These are phyloP conservation scores for Seladonia tumulorum DNA, from an alignment of 2,888 invertebrate species.

Conservation along the genomic window DNA sequence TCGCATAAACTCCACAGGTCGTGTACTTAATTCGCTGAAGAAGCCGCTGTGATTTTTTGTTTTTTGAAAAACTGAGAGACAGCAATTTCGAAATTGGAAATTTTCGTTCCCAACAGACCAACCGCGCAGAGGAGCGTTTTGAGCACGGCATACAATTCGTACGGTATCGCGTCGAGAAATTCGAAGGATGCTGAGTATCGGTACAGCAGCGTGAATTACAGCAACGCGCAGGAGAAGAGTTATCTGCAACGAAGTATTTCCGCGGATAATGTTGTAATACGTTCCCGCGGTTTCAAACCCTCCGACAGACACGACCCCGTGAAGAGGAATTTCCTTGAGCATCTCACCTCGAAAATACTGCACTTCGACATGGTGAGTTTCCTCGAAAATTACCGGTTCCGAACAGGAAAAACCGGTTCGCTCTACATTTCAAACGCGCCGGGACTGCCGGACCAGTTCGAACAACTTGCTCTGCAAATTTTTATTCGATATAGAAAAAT, in stretches of 20 bases:
- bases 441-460: neutral
- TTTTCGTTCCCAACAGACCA: conserved; percentile 65
- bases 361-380: conserved; percentile 90
- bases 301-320: conserved; percentile 93
- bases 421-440: neutral
- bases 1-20: neutral
- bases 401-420: conserved; percentile 7
- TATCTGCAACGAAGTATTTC: conserved; percentile 80
- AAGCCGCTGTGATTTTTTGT: neutral
- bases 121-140: conserved; percentile 72
- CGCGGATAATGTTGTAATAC: conserved; percentile 83
- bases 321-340: conserved; percentile 92
- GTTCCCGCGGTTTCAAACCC: conserved; percentile 91
- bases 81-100: neutral
- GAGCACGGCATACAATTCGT: conserved; percentile 69
- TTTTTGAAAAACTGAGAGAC: neutral
- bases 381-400: neutral
- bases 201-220: conserved; percentile 67
- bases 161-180: conserved; percentile 55
- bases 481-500: neutral
- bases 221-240: conserved; percentile 62
- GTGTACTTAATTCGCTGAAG: neutral
- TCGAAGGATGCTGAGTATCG: conserved; percentile 76
- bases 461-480: neutral
- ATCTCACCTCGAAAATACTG: conserved; percentile 92